phyloP scores from a whole-genome alignment of 2,888 invertebrate species.

The Poecilus cupreus region DNA sequence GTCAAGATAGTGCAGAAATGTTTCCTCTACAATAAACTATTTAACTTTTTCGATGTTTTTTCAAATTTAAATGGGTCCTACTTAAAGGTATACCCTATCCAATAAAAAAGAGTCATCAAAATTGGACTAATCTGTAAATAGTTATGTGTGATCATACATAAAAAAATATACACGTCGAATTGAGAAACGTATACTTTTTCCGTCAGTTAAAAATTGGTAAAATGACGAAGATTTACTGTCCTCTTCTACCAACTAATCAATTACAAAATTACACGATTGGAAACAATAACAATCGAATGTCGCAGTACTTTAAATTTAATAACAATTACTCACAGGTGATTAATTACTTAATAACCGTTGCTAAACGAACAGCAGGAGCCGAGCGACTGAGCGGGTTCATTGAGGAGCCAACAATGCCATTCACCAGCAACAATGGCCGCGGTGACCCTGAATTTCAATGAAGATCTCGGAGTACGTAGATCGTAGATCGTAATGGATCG shows the following conservation, averaged over 20 bases:
- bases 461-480: background rate
- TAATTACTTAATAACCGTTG: background rate
- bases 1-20: too few species aligned
- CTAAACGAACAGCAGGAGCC: background rate
- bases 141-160: too few species aligned
- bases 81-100: too few species aligned
- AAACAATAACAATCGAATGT: background rate
- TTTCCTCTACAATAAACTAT: too few species aligned
- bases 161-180: too few species aligned
- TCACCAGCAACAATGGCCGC: background rate
- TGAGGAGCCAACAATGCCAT: slow-evolving; percentile 28
- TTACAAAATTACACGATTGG: background rate
- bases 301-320: background rate
- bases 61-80: too few species aligned
- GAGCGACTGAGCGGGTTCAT: background rate
- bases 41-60: too few species aligned
- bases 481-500: slow-evolving; percentile 22
- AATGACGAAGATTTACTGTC: too few species aligned
- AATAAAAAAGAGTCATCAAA: too few species aligned
- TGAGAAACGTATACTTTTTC: too few species aligned
- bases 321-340: slow-evolving; percentile 8
- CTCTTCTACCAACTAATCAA: background rate
- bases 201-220: too few species aligned
- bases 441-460: slow-evolving; percentile 40
- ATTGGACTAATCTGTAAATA: too few species aligned